Conservation (phyloP, 1,140 invertebrate genomes). For the Drosophila pallidifrons region DNA sequence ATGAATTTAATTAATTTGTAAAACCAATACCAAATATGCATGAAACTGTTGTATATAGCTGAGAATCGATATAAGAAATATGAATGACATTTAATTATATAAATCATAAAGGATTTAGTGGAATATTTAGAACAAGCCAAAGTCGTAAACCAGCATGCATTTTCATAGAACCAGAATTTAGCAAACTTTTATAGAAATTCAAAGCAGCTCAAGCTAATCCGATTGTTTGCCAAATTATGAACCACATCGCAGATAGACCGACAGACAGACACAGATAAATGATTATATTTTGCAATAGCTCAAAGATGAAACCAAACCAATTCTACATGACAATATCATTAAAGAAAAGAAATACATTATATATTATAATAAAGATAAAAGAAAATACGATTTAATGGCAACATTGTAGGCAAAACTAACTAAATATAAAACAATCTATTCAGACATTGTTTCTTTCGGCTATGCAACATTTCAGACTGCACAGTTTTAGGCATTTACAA, state of each 20-base stretch:
- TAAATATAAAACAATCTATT: constrained; percentile 45
- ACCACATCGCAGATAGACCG: constrained; percentile 30
- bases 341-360: constrained; percentile 45
- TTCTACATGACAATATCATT: constrained; percentile 79
- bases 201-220: constrained; percentile 39
- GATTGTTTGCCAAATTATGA: constrained; percentile 68
- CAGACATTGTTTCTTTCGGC: constrained; percentile 53
- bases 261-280: constrained; percentile 19
- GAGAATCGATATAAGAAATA: constrained; percentile 55
- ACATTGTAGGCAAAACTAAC: constrained; percentile 35
- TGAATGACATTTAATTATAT: constrained; percentile 45
- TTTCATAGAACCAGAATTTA: constrained; percentile 59
- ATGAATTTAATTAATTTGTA: constrained; percentile 68
- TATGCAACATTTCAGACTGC: constrained; percentile 74
- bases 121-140: constrained; percentile 64
- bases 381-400: constrained; percentile 32
- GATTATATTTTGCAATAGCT: constrained; percentile 72
- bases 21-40: constrained; percentile 41
- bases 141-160: constrained; percentile 81
- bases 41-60: constrained; percentile 81
- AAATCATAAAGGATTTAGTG: constrained; percentile 63
- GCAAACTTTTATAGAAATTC: constrained; percentile 13
- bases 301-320: constrained; percentile 60
- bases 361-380: constrained; percentile 22
- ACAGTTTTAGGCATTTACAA: constrained; percentile 75